Evolutionary conservation across 2,113 vertebrate genomes (phyloP), one percentile per base, ranked within the genome.

Genomic region (Phycodurus eques): DNA sequence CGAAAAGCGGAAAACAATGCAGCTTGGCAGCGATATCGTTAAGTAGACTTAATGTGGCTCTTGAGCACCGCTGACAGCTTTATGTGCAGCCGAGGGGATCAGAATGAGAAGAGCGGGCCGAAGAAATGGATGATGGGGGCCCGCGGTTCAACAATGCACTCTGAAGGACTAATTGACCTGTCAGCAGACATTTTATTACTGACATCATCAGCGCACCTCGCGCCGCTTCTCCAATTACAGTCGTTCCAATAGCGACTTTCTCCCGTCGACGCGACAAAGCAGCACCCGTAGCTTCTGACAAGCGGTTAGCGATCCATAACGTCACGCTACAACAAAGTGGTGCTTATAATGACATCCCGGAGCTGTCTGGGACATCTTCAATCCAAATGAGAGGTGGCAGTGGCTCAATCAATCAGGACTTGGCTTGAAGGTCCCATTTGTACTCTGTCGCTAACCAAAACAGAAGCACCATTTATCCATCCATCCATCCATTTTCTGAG

Each of bases 121-220:
- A 47, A 54, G 68, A 72, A 80, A 84, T 75, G 79, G 81, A 83
- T 70, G 59, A 57, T 51, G 67, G 78, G 69, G 79, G 78, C 73
- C 27, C 57, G 71, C 47, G 60, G 65, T 78, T 78, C 72, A 69
- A 87, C 81, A 80, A 77, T 39, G 76, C 74, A 70, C 74, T 84
- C 77, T 22, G 68, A 80, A 79, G 76, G 68, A 61, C 75, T 70
- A 69, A 39, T 19, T 68, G 70, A 76, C 54, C 70, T 59, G 82
- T 88, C 86, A 76, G 82, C 80, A 75, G 70, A 71, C 81, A 73
- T 88, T 89, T 89, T 76, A 87, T 90, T 87, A 88, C 71, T 56
- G 80, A 71, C 77, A 70, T 75, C 64, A 46, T 66, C 64, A 8
- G 64, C 14, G 64, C 64, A 47, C 43, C 22, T 61, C 8, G 59